Base-by-base conservation (phyloP, 2,113 vertebrate genomes). In the Campylomormyrus tamandua region DNA sequence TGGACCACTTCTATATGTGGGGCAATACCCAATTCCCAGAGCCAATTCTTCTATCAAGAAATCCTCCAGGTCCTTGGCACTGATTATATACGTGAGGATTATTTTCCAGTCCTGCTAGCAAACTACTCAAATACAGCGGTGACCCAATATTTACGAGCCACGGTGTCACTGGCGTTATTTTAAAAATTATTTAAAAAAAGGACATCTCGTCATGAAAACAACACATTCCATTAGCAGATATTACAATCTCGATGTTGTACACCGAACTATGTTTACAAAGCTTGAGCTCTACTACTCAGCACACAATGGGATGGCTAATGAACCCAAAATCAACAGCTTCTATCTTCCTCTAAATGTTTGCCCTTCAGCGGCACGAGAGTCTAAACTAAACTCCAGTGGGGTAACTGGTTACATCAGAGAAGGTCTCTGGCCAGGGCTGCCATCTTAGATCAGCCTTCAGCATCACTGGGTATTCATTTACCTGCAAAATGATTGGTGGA, bases 1-100 rank as follows among this genome's bases (percentile, higher is more conserved):
- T 11, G 74, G 5, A 42, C 74, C 74, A 80, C 31, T 80, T 80
- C 74, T 80, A 42, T 39, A 80, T 80, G 74, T 80, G 74, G 74
- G 15, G 35, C 35, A 80, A 80, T 42, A 39, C 74, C 35, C 74
- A 80, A 80, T 80, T 80, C 74, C 74, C 74, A 1, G 2, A 80
- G 35, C 74, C 74, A 80, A 80, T 80, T 80, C 74, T 42, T 80
- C 74, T 42, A 42, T 80, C 74, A 80, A 19, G 74, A 80, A 80
- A 80, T 42, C 74, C 74, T 80, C 74, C 15, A 80, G 74, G 74
- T 80, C 74, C 74, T 39, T 19, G 74, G 35, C 35, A 35, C 74
- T 80, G 74, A 80, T 80, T 80, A 80, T 80, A 42, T 80, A 80
- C 74, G 35, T 42, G 74, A 80, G 74, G 35, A 80, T 80, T 80